Base-by-base conservation (phyloP, 1,140 invertebrate species). In the Coenobita brevimanus region DNA sequence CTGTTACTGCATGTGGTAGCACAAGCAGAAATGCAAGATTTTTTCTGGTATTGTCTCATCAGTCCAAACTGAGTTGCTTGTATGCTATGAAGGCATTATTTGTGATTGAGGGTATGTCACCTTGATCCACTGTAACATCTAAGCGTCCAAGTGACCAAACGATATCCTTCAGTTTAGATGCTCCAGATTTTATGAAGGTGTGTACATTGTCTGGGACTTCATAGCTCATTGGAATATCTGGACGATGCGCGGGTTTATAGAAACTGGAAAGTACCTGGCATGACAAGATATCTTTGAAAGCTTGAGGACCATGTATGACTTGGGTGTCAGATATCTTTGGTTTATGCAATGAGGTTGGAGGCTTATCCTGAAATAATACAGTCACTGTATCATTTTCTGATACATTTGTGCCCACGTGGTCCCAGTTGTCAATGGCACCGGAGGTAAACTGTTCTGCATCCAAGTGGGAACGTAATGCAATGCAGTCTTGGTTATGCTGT, bases 371-470 rank as follows among this genome's bases (percentile, higher is more conserved):
- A 41, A 76, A 76, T 41, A 76, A 41, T 17, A 73, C 38, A 76
- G 73, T 41, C 33, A 76, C 43, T 76, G 41, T 76, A 76, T 76
- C 73, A 46, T 38, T 33, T 43, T 76, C 73, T 76, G 73, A 76
- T 4, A 76, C 73, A 76, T 76, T 76, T 3, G 73, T 10, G n/a
- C 73, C 71, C 2, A 43, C 73, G 50, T 76, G 38, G 41, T 76
- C 73, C 73, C 73, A 41, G 73, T 69, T 69, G 64, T 69, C 64
- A 17, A 69, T 69, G 3, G 64, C 64, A 69, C 64, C 64, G 13
- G 73, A 76, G 46, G 73, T 76, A 24, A 76, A 76, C 33, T 76
- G 73, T n/a, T 41, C 73, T 76, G 73, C n/a, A 76, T 76, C 73
- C 38, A 76, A 76, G 33, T 76, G 73, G 38, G 43, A 76, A 10